These are phyloP conservation scores for Drusus annulatus DNA, from an alignment of 1,140 invertebrate species.

Conservation along the genomic window DNA sequence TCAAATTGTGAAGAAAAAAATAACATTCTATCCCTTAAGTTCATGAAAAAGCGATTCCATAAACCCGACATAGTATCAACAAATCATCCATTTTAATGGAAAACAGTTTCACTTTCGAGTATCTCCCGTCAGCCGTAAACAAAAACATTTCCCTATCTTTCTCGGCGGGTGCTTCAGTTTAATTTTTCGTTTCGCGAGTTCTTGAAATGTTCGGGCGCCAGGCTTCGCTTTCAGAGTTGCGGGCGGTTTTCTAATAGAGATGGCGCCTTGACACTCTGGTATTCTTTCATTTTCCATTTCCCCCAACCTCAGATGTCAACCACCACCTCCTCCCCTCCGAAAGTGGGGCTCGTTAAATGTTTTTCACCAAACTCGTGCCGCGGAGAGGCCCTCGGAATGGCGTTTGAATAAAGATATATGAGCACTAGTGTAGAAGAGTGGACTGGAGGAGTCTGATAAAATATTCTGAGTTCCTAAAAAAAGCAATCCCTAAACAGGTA, in stretches of 20 bases:
- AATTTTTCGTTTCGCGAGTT: conserved; percentile 11
- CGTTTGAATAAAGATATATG: conserved; percentile 35
- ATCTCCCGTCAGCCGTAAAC: no score
- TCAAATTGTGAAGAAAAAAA: not conserved
- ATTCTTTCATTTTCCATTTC: conserved; percentile 28
- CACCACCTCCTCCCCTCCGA: not conserved
- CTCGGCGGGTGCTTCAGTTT: not conserved
- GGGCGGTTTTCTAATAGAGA: conserved; percentile 6
- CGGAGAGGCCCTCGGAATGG: not conserved
- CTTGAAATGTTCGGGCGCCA: not conserved
- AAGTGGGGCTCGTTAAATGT: conserved; percentile 25
- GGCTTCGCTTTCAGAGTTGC: not conserved
- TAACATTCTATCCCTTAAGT: not conserved
- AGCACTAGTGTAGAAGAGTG: conserved; percentile 8
- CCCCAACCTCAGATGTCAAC: not conserved
- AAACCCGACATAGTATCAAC: no score
- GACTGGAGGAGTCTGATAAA: conserved; percentile 29
- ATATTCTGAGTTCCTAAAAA: not conserved
- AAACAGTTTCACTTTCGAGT: no score
- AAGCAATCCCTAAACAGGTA: no score
- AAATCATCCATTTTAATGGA: no score
- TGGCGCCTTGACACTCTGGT: conserved; percentile 35
- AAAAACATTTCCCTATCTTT: no score
- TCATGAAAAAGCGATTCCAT: not conserved
- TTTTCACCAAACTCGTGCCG: conserved; percentile 12